Evolutionary conservation across 2,888 invertebrate species (phyloP), one percentile per base, ranked within the genome.

Genomic region (Acronicta aceris): DNA sequence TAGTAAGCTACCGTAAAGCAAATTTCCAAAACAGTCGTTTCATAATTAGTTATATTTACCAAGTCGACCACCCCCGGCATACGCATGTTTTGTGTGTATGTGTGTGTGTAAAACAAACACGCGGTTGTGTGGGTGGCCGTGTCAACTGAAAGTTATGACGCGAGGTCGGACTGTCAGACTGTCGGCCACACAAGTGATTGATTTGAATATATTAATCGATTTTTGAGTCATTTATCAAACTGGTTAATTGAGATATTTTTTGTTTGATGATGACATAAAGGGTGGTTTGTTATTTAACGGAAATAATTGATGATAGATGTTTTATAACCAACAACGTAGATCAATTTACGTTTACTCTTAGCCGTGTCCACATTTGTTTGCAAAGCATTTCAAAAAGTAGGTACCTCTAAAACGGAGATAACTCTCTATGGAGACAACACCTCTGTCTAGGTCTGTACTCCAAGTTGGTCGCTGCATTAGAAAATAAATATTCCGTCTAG

Each of bases 111-210:
- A 49, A 51, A 61, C 62, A 72, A 71, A 68, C 77, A 67, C 25
- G 47, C 10, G 21, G 15, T 41, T 56, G 58, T 62, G 79, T 79
- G 71, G 73, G 79, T 65, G 79, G 73, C 55, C 73, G 55, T 78
- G 78, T 79, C 78, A 73, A 73, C 79, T 69, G 58, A 66, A 77
- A 78, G 62, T 78, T 77, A 76, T 74, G 63, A 69, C 71, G 79
- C 79, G 71, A 69, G 69, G n/a, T n/a, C n/a, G n/a, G n/a, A n/a
- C 58, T 66, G 56, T 64, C 79, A 74, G 71, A 71, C 60, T 67
- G 52, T 51, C 55, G 53, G 16, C 38, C 46, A 50, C 73, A 71
- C 16, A 71, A 69, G 62, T 76, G 76, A 70, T 65, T 68, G 69
- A 73, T 73, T 56, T 68, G 67, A 72, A 67, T 67, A 58, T 54